Conservation (phyloP, 1,140 invertebrate species). For the Chionoecetes opilio region DNA sequence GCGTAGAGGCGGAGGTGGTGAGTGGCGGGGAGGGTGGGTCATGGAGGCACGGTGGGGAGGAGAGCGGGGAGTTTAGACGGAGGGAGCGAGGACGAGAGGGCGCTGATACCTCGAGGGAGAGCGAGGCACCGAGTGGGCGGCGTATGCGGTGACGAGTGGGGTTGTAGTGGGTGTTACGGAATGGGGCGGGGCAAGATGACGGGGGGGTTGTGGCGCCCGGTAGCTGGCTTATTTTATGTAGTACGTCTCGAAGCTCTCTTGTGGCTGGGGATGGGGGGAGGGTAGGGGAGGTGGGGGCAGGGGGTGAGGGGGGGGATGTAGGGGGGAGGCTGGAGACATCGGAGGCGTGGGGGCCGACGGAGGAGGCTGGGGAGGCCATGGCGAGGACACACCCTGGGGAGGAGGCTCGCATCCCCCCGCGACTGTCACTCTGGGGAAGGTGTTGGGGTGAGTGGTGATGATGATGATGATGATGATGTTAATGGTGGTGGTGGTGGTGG, state of each 20-base stretch:
- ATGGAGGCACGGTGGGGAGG: slow-evolving; percentile 45
- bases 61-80: slow-evolving; percentile 48
- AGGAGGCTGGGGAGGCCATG: slow-evolving; percentile 68
- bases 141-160: slow-evolving; percentile 13
- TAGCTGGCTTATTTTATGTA: slow-evolving; percentile 77
- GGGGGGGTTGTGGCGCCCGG: slow-evolving; percentile 63
- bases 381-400: slow-evolving; percentile 64
- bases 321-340: slow-evolving; percentile 73
- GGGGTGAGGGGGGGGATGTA: slow-evolving; percentile 74
- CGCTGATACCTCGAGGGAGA: slow-evolving; percentile 59
- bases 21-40: slow-evolving; percentile 59
- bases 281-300: slow-evolving; percentile 73
- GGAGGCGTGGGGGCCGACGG: slow-evolving; percentile 69
- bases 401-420: slow-evolving; percentile 50
- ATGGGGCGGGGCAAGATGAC: not conserved
- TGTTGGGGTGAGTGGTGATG: too few species aligned
- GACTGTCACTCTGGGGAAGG: slow-evolving; percentile 41
- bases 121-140: slow-evolving; percentile 62
- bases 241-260: slow-evolving; percentile 63
- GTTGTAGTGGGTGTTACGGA: not conserved
- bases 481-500: not conserved
- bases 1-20: slow-evolving; percentile 67
- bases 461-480: too few species aligned
- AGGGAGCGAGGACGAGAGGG: slow-evolving; percentile 69
- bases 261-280: slow-evolving; percentile 63